Evolutionary conservation across 2,888 invertebrate species (phyloP), one percentile per base, ranked within the genome.

Genomic region (Orchestes rusci): DNA sequence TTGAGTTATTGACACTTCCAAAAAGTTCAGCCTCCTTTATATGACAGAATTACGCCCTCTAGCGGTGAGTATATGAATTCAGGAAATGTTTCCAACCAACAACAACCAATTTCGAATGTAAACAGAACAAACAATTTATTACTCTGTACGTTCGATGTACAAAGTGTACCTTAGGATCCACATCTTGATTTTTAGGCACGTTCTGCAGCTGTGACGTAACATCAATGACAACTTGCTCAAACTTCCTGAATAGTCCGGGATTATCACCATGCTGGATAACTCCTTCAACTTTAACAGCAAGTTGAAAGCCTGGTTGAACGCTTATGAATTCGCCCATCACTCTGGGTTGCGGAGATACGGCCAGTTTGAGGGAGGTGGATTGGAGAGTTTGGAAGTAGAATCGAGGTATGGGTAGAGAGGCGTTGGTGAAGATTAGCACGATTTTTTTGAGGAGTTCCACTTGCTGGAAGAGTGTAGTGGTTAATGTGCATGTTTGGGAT

Each of bases 241-340:
- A 80, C 59, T 77, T 76, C 27, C 88, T 73, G 62, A 80, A 86
- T 8, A 83, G 65, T 3, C 82, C 80, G 4, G 81, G 79, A 46
- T 73, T 71, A 52, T 73, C 74, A 16, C 80, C 82, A 54, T 83
- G 83, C 56, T 85, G 82, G 35, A 94, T 77, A 1, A 96, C 92
- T 1, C 95, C 95, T 69, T 95, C 95, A 2, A 95, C 87, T 72
- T 92, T 93, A 16, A 95, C 77, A 1, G 93, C 90, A 46, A 95
- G 74, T 55, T 90, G 85, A 55, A 90, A 86, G 41, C 87, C 85
- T 30, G 82, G 79, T 47, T 86, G 85, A 27, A 94, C 82, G 50
- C 84, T 76, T 35, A 93, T 84, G 34, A 86, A 86, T 56, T 95
- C 94, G 1, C 86, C 85, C 49, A 82, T 74, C 28, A 79, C 78